Percentiles rank a stretch among this genome's conserved stretches.
These are phyloP conservation scores for Eretmochelys imbricata DNA, from an alignment of 2,113 vertebrate genomes.

Conservation along the genomic window DNA sequence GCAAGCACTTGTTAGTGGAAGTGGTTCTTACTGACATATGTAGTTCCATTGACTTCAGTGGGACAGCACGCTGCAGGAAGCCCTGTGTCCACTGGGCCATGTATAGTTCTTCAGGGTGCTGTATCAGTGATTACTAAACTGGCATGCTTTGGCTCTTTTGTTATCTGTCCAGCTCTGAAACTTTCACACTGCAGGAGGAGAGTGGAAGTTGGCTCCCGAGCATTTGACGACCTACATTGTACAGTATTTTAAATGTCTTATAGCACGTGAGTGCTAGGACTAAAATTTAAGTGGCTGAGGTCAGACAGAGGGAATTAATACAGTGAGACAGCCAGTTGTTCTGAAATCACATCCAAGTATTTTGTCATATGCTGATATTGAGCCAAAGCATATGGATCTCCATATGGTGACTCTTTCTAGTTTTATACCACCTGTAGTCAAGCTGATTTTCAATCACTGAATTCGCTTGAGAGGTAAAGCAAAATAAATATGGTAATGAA, in stretches of 20 bases:
- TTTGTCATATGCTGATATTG: neutral
- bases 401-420: conserved; percentile 66
- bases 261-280: neutral
- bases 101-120: neutral
- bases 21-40: neutral
- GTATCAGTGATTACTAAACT: accelerated
- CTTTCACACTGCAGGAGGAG: neutral
- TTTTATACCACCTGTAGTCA: conserved; percentile 69
- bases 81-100: neutral
- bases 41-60: neutral
- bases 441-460: conserved; percentile 60
- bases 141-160: accelerated
- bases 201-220: neutral
- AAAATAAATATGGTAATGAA: conserved; percentile 30
- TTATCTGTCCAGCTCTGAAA: accelerated
- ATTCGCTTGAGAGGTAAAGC: conserved; percentile 62
- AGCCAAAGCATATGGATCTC: conserved; percentile 75
- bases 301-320: neutral
- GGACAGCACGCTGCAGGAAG: neutral
- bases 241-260: neutral
- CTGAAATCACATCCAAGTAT: neutral
- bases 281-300: neutral
- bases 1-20: neutral
- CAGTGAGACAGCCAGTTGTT: neutral
- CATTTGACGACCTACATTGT: neutral